Conservation (phyloP, 1,140 invertebrate species). For the Battus philenor region DNA sequence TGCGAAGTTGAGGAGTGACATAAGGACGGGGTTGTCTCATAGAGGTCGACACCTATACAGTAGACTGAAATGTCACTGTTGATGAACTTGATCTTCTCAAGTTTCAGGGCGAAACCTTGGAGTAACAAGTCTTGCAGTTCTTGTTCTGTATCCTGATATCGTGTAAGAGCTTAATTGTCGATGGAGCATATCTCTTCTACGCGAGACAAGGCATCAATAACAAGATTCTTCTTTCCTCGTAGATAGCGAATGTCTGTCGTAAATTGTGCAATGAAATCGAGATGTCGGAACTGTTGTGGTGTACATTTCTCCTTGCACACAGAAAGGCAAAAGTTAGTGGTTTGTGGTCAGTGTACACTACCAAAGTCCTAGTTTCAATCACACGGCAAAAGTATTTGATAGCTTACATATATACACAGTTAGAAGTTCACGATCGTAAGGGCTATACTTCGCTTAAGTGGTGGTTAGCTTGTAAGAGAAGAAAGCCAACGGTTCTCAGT, state of each 20-base stretch:
- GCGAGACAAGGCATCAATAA: not conserved
- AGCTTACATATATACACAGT: no score
- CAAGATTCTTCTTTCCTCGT: not conserved
- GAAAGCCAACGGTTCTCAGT: not conserved
- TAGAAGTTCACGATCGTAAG: no score
- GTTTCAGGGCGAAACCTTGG: no score
- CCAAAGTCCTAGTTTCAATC: not conserved
- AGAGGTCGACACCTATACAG: no score
- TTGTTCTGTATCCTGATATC: no score
- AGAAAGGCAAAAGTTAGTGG: slow-evolving; percentile 4
- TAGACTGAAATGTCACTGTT: no score
- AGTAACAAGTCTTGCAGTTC: no score
- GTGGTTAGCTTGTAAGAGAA: not conserved
- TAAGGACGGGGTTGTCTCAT: no score
- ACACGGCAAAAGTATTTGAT: not conserved
- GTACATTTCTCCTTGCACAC: not conserved
- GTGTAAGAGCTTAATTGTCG: not conserved
- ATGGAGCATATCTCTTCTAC: not conserved
- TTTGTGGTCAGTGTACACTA: slow-evolving; percentile 3
- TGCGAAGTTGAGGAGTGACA: not conserved
- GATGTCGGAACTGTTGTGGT: not conserved
- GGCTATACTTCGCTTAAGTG: not conserved
- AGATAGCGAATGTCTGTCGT: not conserved
- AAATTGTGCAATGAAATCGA: not conserved
- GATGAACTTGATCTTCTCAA: no score